Evolutionary conservation across 2,888 invertebrate genomes (phyloP), one percentile per base, ranked within the genome.

Genomic region (Cosmopolites sordidus): DNA sequence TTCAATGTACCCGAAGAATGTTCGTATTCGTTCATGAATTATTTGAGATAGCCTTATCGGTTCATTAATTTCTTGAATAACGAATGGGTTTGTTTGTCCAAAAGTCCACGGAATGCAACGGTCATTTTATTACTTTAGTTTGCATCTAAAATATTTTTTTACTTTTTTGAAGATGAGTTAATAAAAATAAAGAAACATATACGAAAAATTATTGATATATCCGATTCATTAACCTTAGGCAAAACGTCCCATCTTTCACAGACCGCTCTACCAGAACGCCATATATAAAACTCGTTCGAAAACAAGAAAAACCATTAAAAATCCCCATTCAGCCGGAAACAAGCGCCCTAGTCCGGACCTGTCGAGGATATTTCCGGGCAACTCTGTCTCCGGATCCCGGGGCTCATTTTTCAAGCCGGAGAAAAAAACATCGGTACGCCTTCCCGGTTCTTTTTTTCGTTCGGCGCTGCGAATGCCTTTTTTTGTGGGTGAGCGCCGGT

Each of bases 361-460:
- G 62, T 48, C 51, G 16, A 33, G 42, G 43, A 61, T 60, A 61
- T 64, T 66, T 65, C 65, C 62, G 58, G 66, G 59, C 62, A 62
- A 60, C 64, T 64, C 64, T 61, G 65, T 63, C 22, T 22, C 64
- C 64, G 64, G 64, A 62, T 65, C 64, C 62, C 63, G 59, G 22
- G 66, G 63, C 65, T 69, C 69, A 69, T 69, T 69, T 69, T 69
- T 69, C 69, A 69, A 40, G 65, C 63, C 62, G 61, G 53, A 61
- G 61, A 63, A 69, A 70, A 67, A 70, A 70, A 66, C 69, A 66
- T 66, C 68, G 64, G 65, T 65, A 64, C 66, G 69, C 69, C 69
- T 69, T 66, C 66, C 67, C 66, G 65, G 62, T 64, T 68, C 69
- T 69, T 69, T 70, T 57, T 66, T 66, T 58, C 58, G 46, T 51